Conservation (phyloP, 1,140 invertebrate species). For the Thalassaphorura encarpata region DNA sequence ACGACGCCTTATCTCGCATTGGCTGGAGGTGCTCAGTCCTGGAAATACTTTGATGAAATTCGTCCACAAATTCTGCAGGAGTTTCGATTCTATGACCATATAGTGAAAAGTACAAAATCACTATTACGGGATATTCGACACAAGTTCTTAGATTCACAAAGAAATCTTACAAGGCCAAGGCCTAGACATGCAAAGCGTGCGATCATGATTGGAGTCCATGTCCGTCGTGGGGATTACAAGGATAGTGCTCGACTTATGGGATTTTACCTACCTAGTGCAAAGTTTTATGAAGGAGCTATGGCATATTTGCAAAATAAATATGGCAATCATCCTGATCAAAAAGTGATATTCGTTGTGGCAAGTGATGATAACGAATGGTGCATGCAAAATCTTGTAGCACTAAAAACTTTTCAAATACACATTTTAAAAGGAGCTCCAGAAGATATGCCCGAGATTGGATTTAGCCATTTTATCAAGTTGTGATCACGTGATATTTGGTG, state of each 20-base stretch:
- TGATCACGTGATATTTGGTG: slow-evolving; percentile 3
- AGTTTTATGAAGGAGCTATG: background rate
- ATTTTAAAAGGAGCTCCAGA: background rate
- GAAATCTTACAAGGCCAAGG: too few relatives aligned
- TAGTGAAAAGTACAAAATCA: background rate
- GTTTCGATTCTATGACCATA: background rate
- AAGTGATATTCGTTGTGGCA: background rate
- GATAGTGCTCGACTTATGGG: background rate
- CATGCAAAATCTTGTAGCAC: background rate
- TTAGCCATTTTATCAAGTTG: background rate
- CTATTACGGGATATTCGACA: background rate
- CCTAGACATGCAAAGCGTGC: background rate
- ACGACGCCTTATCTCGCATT: too few relatives aligned
- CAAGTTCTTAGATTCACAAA: too few relatives aligned
- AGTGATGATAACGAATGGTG: background rate
- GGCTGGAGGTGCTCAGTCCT: background rate
- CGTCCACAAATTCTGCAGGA: background rate
- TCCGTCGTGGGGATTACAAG: background rate
- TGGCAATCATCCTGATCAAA: too few relatives aligned
- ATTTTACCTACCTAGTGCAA: background rate
- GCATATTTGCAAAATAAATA: background rate
- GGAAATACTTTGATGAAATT: background rate
- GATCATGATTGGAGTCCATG: background rate
- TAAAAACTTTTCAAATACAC: background rate
- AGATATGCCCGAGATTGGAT: background rate